Base-by-base conservation (phyloP, 1,140 invertebrate species). In the Papilio dardanus region DNA sequence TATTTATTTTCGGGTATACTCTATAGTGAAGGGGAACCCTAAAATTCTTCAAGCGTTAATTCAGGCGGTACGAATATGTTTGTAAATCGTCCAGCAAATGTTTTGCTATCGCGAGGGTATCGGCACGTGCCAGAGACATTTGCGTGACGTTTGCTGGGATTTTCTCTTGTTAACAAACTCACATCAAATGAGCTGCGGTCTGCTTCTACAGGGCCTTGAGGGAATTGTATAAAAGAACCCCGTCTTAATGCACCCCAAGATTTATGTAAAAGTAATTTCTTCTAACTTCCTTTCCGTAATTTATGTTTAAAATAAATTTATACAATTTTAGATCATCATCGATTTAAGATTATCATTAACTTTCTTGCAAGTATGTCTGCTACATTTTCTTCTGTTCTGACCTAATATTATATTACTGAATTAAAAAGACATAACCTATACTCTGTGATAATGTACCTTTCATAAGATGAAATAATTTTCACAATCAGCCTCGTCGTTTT, bases 51-150 rank as follows among this genome's bases (percentile, higher is more conserved):
- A 73, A 67, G 40, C 74, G 31, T 62, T 37, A 67, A 78, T 46
- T 75, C 35, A 71, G 37, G 24, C 76, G 30, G 30, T 46, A n/a
- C n/a, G n/a, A n/a, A n/a, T n/a, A 58, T 54, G 58, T 77, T 75
- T 80, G 75, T 78, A 77, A 79, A 80, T 77, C 77, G 82, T 79
- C 79, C 73, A 79, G 79, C 79, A 81, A 84, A 82, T 78, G 79
- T 83, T 82, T 83, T 76, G 74, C 58, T 77, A 81, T 69, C 76
- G n/a, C 46, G 75, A 76, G 77, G 69, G 76, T 71, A 74, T 66
- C 77, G 83, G 79, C 88, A 90, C 88, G 88, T 89, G 88, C 82
- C 86, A 66, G 66, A 71, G 75, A 82, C 81, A 79, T 84, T 90
- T 81, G 82, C 77, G 79, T 85, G 86, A 84, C 78, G 82, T 82